Percentiles rank a stretch among this genome's conserved stretches.
These are phyloP conservation scores for Anagrus nilaparvatae DNA, from an alignment of 1,140 invertebrate species.

Conservation along the genomic window DNA sequence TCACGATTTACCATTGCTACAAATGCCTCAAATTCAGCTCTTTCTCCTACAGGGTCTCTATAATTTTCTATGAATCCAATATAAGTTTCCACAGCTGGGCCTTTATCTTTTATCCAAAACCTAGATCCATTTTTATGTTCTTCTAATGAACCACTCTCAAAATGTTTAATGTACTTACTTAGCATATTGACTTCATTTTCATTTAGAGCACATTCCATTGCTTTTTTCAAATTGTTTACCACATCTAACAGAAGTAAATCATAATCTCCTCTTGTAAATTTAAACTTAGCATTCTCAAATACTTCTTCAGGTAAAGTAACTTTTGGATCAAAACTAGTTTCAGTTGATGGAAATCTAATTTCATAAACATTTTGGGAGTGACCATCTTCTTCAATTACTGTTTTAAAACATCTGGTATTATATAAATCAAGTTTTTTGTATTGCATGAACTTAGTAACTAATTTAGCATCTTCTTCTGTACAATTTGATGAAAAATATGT, in stretches of 20 bases:
- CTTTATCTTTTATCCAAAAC: conserved; percentile 88
- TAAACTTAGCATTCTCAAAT: conserved; percentile 61
- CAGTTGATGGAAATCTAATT: conserved; percentile 63
- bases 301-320: conserved; percentile 54
- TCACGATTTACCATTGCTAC: conserved; percentile 91
- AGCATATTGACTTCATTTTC: conserved; percentile 78
- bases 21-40: conserved; percentile 96
- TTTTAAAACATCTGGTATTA: conserved; percentile 84
- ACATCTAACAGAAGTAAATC: conserved; percentile 59
- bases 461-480: conserved; percentile 70
- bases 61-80: conserved; percentile 95
- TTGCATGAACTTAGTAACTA: conserved; percentile 78
- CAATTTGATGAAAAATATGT: conserved; percentile 91
- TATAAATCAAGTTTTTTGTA: conserved; percentile 73
- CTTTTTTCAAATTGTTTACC: conserved; percentile 58
- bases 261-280: conserved; percentile 80
- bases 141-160: conserved; percentile 70
- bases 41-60: conserved; percentile 81
- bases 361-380: conserved; percentile 46
- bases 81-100: conserved; percentile 85
- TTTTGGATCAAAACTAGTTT: conserved; percentile 44
- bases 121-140: conserved; percentile 86
- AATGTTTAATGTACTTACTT: conserved; percentile 73
- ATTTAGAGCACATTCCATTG: conserved; percentile 67
- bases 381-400: conserved; percentile 43